Percentiles rank a stretch among this genome's conserved stretches.
phyloP scores from a whole-genome alignment of 1,140 invertebrate species.

The Ips typographus region DNA sequence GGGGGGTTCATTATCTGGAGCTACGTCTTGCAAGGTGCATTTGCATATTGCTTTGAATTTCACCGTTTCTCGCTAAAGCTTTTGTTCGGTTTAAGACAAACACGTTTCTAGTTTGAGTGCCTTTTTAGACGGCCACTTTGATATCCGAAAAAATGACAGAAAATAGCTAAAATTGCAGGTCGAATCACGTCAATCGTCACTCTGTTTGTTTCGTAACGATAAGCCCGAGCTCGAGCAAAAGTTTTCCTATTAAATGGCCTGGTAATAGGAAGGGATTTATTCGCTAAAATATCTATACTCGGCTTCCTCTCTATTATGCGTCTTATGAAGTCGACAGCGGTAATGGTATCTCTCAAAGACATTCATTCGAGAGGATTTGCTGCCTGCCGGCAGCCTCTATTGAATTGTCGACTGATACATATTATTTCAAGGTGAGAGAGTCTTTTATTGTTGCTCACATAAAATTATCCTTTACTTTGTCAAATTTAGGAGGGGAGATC shows the following conservation, averaged over 20 bases:
- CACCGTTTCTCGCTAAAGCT: slow-evolving; percentile 21
- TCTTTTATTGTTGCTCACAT: slow-evolving; percentile 13
- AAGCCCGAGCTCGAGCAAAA: background rate
- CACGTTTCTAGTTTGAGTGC: background rate
- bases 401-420: slow-evolving; percentile 29
- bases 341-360: slow-evolving; percentile 30
- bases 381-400: slow-evolving; percentile 13
- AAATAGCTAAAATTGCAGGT: too few relatives aligned
- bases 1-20: slow-evolving; percentile 19
- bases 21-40: slow-evolving; percentile 18
- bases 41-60: slow-evolving; percentile 23
- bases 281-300: background rate
- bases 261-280: slow-evolving; percentile 2
- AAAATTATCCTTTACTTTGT: too few relatives aligned
- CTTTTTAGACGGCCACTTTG: background rate
- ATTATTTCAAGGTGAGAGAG: slow-evolving; percentile 30
- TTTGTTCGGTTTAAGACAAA: slow-evolving; percentile 19
- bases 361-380: slow-evolving; percentile 33
- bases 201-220: too few relatives aligned
- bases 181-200: too few relatives aligned
- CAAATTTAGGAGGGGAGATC: too few relatives aligned
- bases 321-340: slow-evolving; percentile 15
- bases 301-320: slow-evolving; percentile 12
- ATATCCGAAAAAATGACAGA: too few relatives aligned
- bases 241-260: background rate